Evolutionary conservation across 2,797 vertebrate species (phyloP).

Genomic region (Pempheris klunzingeri): DNA sequence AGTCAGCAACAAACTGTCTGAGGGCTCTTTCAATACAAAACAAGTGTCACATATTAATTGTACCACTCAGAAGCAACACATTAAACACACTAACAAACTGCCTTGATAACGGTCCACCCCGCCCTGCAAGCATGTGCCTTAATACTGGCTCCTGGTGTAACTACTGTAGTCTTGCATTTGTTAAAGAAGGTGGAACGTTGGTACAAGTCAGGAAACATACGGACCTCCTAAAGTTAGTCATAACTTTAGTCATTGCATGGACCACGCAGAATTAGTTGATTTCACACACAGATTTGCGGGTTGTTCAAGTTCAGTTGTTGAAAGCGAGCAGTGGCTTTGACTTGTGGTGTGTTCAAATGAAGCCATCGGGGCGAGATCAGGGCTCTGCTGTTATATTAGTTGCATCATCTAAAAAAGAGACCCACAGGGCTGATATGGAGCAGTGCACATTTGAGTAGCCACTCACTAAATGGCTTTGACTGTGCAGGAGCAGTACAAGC

Average conservation of each 20-base stretch:
- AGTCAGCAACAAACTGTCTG: slow-evolving; percentile 42
- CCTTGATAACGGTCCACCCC: too few relatives aligned
- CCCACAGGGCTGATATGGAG: background rate
- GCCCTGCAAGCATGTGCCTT: background rate
- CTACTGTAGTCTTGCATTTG: background rate
- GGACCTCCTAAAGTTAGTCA: background rate
- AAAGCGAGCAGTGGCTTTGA: background rate
- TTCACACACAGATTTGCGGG: background rate
- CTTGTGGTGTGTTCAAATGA: background rate
- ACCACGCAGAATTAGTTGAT: background rate
- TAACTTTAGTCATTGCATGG: background rate
- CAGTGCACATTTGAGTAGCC: background rate
- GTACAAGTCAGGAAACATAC: background rate
- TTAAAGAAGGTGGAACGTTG: background rate
- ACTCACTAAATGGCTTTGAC: background rate
- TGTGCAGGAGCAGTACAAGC: background rate
- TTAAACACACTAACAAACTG: background rate
- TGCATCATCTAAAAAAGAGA: background rate
- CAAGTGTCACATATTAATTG: background rate
- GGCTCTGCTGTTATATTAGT: background rate
- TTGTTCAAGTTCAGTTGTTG: background rate
- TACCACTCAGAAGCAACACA: background rate
- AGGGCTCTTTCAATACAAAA: slow-evolving; percentile 4
- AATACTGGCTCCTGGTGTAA: background rate
- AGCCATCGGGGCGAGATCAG: background rate